Evolutionary conservation across 2,888 invertebrate genomes (phyloP), one percentile per base, ranked within the genome.

Genomic region (Drosophila subquinaria): DNA sequence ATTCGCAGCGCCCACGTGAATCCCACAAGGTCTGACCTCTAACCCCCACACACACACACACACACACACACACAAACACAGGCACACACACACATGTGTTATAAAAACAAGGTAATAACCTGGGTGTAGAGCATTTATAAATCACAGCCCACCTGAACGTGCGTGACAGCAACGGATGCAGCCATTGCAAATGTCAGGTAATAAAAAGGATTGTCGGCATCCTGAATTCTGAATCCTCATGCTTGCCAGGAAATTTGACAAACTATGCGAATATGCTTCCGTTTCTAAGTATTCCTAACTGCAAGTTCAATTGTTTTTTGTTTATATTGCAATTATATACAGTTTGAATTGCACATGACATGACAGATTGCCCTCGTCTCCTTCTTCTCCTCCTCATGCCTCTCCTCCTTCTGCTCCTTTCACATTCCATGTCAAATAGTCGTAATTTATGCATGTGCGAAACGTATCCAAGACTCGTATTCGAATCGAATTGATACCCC

Each of bases 401-500:
- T 1, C 1, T 5, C 17, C 20, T 35, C 6, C 4, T 33, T 10
- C 11, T n/a, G 30, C 10, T 42, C 35, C 17, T 13, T 60, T 9
- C 20, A 20, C 5, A 35, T 59, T 15, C 23, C 57, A 63, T 47
- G 48, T 64, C 64, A 35, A 40, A 23, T 17, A 57, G 35, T 57
- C 56, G 50, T 75, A 81, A 86, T 86, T 82, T 84, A 84, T 88
- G 79, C 89, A 70, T 70, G 75, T 74, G 27, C 42, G 33, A 33
- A 36, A 36, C 43, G 35, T 15, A 20, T 40, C 20, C 35, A 3
- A 38, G 35, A 20, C 10, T 45, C 45, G 56, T n/a, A 45, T 10
- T 45, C 45, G 57, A 47, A 38, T 57, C 57, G 47, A 57, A 84
- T 88, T 79, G 83, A 88, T 75, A 70, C 57, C 55, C 43, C 57